These are phyloP conservation scores for Silurus aristotelis DNA, from an alignment of 2,797 vertebrate species.

Conservation along the genomic window DNA sequence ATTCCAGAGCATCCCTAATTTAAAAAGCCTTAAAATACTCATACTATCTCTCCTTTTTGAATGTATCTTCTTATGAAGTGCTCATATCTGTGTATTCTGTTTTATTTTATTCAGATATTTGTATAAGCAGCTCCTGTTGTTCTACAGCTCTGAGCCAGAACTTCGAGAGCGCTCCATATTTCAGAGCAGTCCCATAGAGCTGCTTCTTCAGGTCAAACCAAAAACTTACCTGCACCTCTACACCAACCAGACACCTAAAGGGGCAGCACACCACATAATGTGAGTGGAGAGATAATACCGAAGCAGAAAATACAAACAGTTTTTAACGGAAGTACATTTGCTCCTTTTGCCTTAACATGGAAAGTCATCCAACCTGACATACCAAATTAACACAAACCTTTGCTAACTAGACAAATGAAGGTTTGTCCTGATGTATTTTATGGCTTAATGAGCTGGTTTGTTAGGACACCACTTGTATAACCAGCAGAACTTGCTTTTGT, in stretches of 20 bases:
- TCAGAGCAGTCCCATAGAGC: conserved; percentile 59
- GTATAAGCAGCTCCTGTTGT: conserved; percentile 79
- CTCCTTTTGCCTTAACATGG: background rate
- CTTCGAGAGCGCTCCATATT: conserved; percentile 70
- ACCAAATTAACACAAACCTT: background rate
- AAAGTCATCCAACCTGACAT: background rate
- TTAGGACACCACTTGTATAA: background rate
- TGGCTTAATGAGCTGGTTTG: background rate
- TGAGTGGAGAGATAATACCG: conserved; percentile 34
- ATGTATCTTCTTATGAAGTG: background rate
- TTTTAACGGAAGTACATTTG: background rate
- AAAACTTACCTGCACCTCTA: conserved; percentile 76
- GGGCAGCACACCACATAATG: conserved; percentile 60
- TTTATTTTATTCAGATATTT: conserved; percentile 70
- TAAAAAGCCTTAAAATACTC: background rate
- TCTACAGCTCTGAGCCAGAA: conserved; percentile 68
- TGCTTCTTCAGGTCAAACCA: conserved; percentile 74
- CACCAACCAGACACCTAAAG: conserved; percentile 72
- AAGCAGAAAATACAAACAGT: background rate
- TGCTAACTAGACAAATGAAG: background rate
- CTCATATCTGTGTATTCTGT: background rate
- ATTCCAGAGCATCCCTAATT: too few species aligned
- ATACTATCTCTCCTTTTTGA: background rate
- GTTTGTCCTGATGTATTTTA: background rate
- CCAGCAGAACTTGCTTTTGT: background rate